Evolutionary conservation across 92 coral and sea anemone species (phyloP).

Genomic region (Epizoanthus rinbou): DNA sequence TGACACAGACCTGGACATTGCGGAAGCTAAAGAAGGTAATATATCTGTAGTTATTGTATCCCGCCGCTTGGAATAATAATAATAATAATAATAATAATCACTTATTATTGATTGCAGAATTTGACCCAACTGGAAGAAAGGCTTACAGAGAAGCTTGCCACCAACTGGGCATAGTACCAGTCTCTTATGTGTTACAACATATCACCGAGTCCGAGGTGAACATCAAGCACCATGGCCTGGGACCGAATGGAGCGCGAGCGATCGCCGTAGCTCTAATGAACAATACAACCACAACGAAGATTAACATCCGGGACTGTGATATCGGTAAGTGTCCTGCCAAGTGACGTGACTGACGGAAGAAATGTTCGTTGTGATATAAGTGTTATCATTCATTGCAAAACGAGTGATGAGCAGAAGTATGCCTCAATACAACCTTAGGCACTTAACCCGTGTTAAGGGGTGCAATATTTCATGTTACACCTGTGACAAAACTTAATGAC

Average conservation of each 20-base stretch:
- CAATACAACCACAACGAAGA: slow-evolving; percentile 71
- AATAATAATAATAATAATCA: too few species aligned
- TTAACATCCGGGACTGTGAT: slow-evolving; percentile 83
- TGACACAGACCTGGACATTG: slow-evolving; percentile 89
- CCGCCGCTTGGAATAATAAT: too few species aligned
- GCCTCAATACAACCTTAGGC: too few species aligned
- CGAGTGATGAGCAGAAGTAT: too few species aligned
- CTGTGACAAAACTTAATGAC: too few species aligned
- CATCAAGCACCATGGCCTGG: slow-evolving; percentile 95
- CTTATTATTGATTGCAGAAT: slow-evolving; percentile 51
- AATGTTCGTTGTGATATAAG: too few species aligned
- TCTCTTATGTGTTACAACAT: slow-evolving; percentile 84
- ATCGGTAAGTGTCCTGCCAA: slow-evolving; percentile 73
- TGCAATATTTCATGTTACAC: too few species aligned
- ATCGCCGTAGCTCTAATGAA: slow-evolving; percentile 80
- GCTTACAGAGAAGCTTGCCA: slow-evolving; percentile 83
- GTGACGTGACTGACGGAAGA: too few species aligned
- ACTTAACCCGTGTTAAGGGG: too few species aligned
- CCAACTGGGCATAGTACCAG: slow-evolving; percentile 86
- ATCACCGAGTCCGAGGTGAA: slow-evolving; percentile 73
- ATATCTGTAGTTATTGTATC: too few species aligned
- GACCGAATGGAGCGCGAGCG: slow-evolving; percentile 92
- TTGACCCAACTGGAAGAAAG: slow-evolving; percentile 85
- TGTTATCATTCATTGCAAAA: too few species aligned
- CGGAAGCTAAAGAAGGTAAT: slow-evolving; percentile 53